These are phyloP conservation scores for Lutraria rhynchaena DNA, from an alignment of 1,140 invertebrate genomes.

Conservation along the genomic window DNA sequence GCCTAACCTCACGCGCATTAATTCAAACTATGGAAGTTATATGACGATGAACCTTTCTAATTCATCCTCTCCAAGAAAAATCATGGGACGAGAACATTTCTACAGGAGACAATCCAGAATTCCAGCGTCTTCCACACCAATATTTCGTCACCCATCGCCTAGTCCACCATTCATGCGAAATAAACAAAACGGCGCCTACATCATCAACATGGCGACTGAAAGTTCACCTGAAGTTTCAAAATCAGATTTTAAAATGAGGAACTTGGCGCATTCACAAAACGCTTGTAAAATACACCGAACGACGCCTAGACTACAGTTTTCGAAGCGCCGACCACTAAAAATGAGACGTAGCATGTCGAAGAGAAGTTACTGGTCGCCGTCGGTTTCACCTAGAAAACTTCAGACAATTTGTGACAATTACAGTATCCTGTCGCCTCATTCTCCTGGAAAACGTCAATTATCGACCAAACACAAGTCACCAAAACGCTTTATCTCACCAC, in stretches of 20 bases:
- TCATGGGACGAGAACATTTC: too few relatives aligned
- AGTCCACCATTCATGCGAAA: background rate
- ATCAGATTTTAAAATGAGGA: background rate
- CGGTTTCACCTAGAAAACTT: too few relatives aligned
- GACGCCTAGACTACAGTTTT: too few relatives aligned
- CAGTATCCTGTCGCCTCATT: too few relatives aligned
- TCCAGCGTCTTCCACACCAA: too few relatives aligned
- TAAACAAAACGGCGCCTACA: background rate
- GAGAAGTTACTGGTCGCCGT: too few relatives aligned
- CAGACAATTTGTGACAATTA: too few relatives aligned
- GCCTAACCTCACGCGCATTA: slow-evolving; percentile 2
- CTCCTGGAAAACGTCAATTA: background rate
- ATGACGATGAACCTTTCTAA: slow-evolving; percentile 52
- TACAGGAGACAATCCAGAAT: too few relatives aligned
- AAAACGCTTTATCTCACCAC: slow-evolving; percentile 14
- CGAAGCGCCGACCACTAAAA: too few relatives aligned
- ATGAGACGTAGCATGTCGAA: too few relatives aligned
- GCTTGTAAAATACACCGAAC: too few relatives aligned
- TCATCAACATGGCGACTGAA: slow-evolving; percentile 12
- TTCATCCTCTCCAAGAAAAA: slow-evolving; percentile 14
- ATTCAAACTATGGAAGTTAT: slow-evolving; percentile 36
- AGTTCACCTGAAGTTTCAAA: background rate
- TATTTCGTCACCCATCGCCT: background rate
- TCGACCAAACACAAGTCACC: background rate
- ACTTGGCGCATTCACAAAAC: too few relatives aligned